Evolutionary conservation across 1,140 invertebrate genomes (phyloP).

Genomic region (Diorhabda sublineata): DNA sequence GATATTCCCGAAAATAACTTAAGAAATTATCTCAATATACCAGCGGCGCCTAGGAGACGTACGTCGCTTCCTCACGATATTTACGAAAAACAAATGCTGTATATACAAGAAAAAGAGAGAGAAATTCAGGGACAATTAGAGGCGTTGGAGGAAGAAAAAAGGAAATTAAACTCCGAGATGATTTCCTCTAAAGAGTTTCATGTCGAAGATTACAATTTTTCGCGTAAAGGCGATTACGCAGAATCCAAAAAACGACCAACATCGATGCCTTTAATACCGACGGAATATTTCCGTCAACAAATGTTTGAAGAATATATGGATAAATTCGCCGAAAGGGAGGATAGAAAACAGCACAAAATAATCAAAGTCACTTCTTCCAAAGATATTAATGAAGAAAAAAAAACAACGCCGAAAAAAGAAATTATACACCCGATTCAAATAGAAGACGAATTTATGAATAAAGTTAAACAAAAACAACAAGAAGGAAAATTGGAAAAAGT

Average conservation of each 20-base stretch:
- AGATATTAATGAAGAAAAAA: constrained; percentile 13
- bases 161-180: constrained; percentile 39
- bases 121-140: constrained; percentile 60
- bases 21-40: constrained; percentile 15
- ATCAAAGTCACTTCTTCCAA: constrained; percentile 60
- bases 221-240: constrained; percentile 39
- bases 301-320: constrained; percentile 81
- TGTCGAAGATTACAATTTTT: constrained; percentile 39
- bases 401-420: constrained; percentile 20
- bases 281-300: constrained; percentile 65
- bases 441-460: constrained; percentile 68
- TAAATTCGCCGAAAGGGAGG: constrained; percentile 71
- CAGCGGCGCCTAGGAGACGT: constrained; percentile 43
- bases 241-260: constrained; percentile 24
- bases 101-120: constrained; percentile 63
- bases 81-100: constrained; percentile 63
- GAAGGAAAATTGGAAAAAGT: constrained; percentile 43
- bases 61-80: constrained; percentile 62
- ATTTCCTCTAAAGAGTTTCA: constrained; percentile 30
- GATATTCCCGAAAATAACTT: constrained; percentile 32
- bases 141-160: constrained; percentile 55
- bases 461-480: constrained; percentile 54
- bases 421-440: constrained; percentile 55
- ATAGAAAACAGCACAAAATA: constrained; percentile 71
- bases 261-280: constrained; percentile 46